phyloP scores from a whole-genome alignment of 2,113 vertebrate species.

The Rhinolophus ferrumequinum region DNA sequence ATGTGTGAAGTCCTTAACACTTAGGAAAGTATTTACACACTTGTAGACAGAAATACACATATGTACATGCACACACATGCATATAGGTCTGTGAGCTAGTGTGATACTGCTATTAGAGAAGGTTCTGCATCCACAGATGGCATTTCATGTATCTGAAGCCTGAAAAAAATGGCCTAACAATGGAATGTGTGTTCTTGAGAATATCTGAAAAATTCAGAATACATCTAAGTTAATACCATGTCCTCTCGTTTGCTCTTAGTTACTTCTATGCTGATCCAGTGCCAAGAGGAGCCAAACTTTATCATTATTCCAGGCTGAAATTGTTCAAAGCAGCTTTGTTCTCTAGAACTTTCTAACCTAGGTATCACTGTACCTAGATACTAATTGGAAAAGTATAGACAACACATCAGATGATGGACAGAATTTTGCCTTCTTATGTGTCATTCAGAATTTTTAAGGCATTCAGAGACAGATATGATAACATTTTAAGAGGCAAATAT shows the following conservation, averaged over 20 bases:
- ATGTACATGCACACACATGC: background rate
- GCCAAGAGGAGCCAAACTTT: background rate
- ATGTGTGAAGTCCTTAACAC: background rate
- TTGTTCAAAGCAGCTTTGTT: slow-evolving; percentile 21
- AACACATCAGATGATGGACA: background rate
- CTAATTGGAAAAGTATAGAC: background rate
- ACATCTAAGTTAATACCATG: background rate
- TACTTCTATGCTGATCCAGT: background rate
- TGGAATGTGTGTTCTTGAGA: background rate
- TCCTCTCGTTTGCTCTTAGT: background rate
- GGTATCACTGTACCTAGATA: background rate
- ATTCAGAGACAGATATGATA: background rate
- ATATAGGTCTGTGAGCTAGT: background rate
- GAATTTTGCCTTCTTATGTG: background rate
- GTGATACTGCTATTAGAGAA: background rate
- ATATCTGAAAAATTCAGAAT: background rate
- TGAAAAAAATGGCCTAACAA: background rate
- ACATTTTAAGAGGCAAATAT: slow-evolving; percentile 2
- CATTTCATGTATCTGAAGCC: background rate
- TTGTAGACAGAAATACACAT: background rate
- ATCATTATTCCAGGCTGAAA: background rate
- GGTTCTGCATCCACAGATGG: background rate
- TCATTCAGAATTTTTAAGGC: background rate
- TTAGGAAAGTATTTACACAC: background rate
- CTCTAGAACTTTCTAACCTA: background rate